A percentile compares a stretch with the other conserved stretches of the same genome.
Evolutionary conservation across 2,797 vertebrate genomes (phyloP).

Genomic region (Avahi laniger): DNA sequence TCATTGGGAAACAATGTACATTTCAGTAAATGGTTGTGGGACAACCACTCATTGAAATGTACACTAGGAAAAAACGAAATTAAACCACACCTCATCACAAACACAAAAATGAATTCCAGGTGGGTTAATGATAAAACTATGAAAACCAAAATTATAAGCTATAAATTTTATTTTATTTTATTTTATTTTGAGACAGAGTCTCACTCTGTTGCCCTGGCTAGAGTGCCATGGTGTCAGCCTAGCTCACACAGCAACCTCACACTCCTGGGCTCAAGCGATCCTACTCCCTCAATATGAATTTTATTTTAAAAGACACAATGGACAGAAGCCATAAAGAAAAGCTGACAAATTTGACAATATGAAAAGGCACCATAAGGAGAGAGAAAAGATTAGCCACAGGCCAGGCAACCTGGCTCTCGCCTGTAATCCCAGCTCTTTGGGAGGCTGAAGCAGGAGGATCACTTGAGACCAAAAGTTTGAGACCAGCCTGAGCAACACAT

Average conservation of each 20-base stretch:
- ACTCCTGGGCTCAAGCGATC: too few relatives aligned
- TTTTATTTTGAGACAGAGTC: too few relatives aligned
- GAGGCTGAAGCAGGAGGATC: background rate
- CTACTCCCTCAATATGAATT: background rate
- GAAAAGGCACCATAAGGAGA: background rate
- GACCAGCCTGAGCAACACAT: background rate
- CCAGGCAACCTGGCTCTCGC: background rate
- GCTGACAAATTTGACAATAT: background rate
- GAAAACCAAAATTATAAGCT: background rate
- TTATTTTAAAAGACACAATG: background rate
- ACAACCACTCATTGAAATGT: too few relatives aligned
- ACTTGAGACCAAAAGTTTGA: background rate
- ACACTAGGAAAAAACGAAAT: background rate
- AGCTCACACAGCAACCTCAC: too few relatives aligned
- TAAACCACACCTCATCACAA: background rate
- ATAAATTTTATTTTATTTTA: background rate
- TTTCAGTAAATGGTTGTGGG: background rate
- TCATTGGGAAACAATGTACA: background rate
- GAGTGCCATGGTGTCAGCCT: too few relatives aligned
- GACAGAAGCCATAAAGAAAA: background rate
- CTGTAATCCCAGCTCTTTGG: background rate
- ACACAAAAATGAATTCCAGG: background rate
- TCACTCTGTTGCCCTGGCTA: too few relatives aligned
- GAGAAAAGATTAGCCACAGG: background rate
- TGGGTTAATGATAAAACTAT: background rate